phyloP scores from a whole-genome alignment of 2,113 vertebrate species.

The Lophius piscatorius region DNA sequence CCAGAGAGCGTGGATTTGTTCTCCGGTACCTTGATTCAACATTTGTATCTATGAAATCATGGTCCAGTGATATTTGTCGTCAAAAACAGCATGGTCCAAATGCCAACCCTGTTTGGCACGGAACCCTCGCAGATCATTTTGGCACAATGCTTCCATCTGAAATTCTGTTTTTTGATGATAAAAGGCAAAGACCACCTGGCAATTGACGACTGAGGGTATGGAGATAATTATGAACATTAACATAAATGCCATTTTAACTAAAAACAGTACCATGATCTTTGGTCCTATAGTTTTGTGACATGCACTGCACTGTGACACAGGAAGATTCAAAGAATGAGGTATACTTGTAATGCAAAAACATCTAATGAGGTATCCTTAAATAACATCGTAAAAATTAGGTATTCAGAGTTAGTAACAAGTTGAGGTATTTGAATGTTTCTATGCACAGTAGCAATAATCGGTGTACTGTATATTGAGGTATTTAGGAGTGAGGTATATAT shows the following conservation, averaged over 20 bases:
- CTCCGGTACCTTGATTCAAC: conserved; percentile 43
- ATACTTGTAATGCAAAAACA: conserved; percentile 58
- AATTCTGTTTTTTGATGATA: conserved; percentile 62
- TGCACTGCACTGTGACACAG: conserved; percentile 46
- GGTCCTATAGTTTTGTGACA: conserved; percentile 64
- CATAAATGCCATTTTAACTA: conserved; percentile 17
- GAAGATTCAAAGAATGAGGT: conserved; percentile 51
- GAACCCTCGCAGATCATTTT: conserved; percentile 67
- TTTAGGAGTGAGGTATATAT: conserved; percentile 55
- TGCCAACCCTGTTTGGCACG: conserved; percentile 72
- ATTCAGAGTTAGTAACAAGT: conserved; percentile 52
- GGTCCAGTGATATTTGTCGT: conserved; percentile 56
- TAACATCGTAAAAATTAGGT: conserved; percentile 56
- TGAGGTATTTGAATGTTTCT: conserved; percentile 62
- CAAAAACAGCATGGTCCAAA: conserved; percentile 46
- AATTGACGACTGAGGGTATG: conserved; percentile 48
- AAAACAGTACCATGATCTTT: conserved; percentile 69
- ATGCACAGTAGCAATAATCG: conserved; percentile 55
- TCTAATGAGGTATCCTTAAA: conserved; percentile 55
- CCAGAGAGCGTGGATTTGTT: conserved; percentile 55
- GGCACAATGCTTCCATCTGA: conserved; percentile 69
- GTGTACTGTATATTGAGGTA: conserved; percentile 62
- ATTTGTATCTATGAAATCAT: conserved; percentile 48
- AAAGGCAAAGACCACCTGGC: conserved; percentile 59
- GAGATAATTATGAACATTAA: conserved; percentile 32